Evolutionary conservation across 64 coral and sea anemone genomes (phyloP).

Genomic region (Anthopleura sola): DNA sequence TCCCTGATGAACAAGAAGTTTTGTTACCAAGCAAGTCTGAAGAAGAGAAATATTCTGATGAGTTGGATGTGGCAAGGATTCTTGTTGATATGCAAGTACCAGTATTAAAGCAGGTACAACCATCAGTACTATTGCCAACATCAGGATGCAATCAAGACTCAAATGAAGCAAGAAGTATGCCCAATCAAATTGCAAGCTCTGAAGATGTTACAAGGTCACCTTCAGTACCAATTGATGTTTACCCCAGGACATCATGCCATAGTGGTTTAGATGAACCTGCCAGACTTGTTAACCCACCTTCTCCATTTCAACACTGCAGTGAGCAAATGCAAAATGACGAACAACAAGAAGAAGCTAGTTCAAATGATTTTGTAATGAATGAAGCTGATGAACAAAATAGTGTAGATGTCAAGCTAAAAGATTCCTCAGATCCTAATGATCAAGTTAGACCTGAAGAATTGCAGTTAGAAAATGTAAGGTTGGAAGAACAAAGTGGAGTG

Average conservation of each 20-base stretch:
- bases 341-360: background rate
- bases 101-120: background rate
- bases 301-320: background rate
- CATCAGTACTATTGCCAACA: background rate
- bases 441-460: background rate
- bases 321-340: background rate
- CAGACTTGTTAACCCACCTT: background rate
- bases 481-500: background rate
- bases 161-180: background rate
- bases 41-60: conserved; percentile 27
- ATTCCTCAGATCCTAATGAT: background rate
- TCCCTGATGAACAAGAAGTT: background rate
- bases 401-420: background rate
- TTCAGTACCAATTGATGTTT: background rate
- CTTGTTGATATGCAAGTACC: conserved; percentile 76
- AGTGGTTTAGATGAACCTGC: background rate
- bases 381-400: background rate
- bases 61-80: conserved; percentile 86
- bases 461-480: background rate
- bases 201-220: background rate
- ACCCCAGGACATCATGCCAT: background rate
- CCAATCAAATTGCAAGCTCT: background rate
- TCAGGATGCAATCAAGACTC: background rate
- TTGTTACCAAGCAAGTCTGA: background rate
- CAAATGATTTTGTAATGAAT: background rate